Base-by-base conservation (phyloP, 92 coral and sea anemone species). In the Anthopleura xanthogrammica region DNA sequence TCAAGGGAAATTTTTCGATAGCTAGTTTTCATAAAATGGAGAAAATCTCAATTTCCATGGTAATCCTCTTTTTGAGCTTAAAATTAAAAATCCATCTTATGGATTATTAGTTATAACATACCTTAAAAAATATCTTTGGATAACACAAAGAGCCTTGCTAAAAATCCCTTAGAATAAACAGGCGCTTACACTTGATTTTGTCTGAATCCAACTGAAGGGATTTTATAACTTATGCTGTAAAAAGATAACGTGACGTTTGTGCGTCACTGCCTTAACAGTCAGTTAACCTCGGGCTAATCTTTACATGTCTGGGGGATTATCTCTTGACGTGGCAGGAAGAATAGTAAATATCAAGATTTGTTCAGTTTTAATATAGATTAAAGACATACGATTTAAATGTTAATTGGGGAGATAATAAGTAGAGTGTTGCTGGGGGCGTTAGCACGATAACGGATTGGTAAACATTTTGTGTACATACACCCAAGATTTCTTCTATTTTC, bases 331-430 rank as follows among this genome's bases (percentile, higher is more conserved):
- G 74, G 13, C 10, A 29, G 74, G 43, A 68, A 68, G 74, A 68
- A 68, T 36, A 22, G 40, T 68, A 68, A 68, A 68, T 7, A 29
- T 23, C 42, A 36, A 68, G 42, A 12, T 68, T 68, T 36, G 43
- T 24, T 68, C 36, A 68, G 74, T 68, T 68, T 68, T 29, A 68
- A 68, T 68, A 29, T 68, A n/a, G 43, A 68, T 29, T 68, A 68
- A 36, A 68, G 42, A 36, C 41, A 36, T 29, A 12, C 16, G 42
- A 68, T 68, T 68, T 68, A 20, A 20, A 22, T 23, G 74, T 68
- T 68, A 68, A 62, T 62, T 62, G 39, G 24, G 29, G 70, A 68
- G 74, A 68, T 68, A 68, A 68, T 12, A 29, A 24, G 74, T n/a
- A 12, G 36, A 68, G 74, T 68, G 74, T 36, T 68, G 42, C 74